Conservation (phyloP, 2,797 vertebrate genomes). For the Sebastes umbrosus region DNA sequence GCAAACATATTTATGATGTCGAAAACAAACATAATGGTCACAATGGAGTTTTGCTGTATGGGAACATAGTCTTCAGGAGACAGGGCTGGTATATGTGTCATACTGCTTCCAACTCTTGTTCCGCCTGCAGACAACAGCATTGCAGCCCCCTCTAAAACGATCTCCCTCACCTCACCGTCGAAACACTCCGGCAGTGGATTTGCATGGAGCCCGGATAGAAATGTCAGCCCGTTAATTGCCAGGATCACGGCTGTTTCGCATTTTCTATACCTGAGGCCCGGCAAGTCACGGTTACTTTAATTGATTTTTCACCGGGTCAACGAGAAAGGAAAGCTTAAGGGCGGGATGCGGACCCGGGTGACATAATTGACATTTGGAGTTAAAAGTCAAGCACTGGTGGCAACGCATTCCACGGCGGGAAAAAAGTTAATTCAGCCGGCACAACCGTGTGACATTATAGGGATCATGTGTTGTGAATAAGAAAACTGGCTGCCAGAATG, state of each 20-base stretch:
- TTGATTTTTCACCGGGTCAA: slow-evolving; percentile 61
- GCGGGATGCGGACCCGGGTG: slow-evolving; percentile 32
- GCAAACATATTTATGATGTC: no score
- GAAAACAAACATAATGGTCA: no score
- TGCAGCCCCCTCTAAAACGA: background rate
- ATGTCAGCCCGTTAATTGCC: slow-evolving; percentile 63
- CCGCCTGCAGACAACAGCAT: background rate
- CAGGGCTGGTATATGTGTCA: no score
- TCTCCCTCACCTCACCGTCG: background rate
- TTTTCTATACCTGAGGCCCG: slow-evolving; percentile 37
- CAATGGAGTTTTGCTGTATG: no score
- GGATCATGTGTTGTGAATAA: slow-evolving; percentile 6
- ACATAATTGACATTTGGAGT: slow-evolving; percentile 74
- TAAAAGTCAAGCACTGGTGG: slow-evolving; percentile 62
- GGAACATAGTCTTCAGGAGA: no score
- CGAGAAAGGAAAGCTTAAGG: slow-evolving; percentile 38
- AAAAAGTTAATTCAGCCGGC: slow-evolving; percentile 20
- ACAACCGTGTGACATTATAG: slow-evolving; percentile 18
- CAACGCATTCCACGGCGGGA: slow-evolving; percentile 6
- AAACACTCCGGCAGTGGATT: slow-evolving; percentile 4
- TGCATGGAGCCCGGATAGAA: slow-evolving; percentile 40
- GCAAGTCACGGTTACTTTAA: slow-evolving; percentile 40
- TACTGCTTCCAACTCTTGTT: background rate
- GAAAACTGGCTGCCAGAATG: background rate
- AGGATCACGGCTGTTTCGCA: slow-evolving; percentile 10